Percentiles rank a stretch among this genome's conserved stretches.
These are phyloP conservation scores for Leptodactylus fuscus DNA, from an alignment of 2,113 vertebrate species.

Conservation along the genomic window DNA sequence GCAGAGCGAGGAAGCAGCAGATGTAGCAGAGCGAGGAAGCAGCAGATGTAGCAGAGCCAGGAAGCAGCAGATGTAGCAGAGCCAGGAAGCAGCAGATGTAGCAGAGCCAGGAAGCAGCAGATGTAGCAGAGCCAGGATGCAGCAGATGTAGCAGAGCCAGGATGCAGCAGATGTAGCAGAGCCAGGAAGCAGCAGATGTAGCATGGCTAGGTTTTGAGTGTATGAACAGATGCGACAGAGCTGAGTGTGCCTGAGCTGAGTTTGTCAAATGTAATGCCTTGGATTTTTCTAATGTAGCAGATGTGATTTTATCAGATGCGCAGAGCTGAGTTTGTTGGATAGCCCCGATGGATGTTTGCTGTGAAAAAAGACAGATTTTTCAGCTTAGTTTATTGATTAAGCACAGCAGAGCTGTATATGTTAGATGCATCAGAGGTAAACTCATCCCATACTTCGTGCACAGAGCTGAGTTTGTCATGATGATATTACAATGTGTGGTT, in stretches of 20 bases:
- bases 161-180: no score
- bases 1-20: no score
- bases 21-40: no score
- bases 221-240: background rate
- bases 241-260: background rate
- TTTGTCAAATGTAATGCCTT: background rate
- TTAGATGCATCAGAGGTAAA: background rate
- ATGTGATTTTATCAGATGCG: background rate
- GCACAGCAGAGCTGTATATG: background rate
- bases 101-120: no score
- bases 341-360: no score
- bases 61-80: no score
- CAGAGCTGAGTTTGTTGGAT: background rate
- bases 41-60: no score
- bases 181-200: background rate
- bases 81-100: no score
- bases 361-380: no score
- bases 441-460: background rate
- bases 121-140: no score
- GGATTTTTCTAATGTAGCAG: background rate
- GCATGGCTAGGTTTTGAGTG: background rate
- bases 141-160: no score
- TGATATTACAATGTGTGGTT: background rate
- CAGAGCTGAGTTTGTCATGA: background rate
- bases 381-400: no score